Conservation (phyloP, 2,888 invertebrate species). For the Sipha maydis region DNA sequence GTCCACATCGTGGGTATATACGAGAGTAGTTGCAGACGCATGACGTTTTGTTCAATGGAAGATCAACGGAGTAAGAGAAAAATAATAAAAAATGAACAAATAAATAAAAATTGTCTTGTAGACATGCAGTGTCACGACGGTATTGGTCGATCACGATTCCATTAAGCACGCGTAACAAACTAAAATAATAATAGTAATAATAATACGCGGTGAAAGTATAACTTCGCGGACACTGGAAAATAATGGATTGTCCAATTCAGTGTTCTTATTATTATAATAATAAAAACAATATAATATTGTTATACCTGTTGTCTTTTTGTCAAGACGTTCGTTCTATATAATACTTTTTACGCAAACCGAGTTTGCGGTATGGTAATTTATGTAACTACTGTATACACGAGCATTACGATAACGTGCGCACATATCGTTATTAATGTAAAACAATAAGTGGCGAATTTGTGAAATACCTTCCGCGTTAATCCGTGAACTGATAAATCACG, state of each 20-base stretch:
- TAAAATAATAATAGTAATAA: constrained; percentile 20
- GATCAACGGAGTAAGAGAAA: constrained; percentile 4
- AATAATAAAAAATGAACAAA: neutral
- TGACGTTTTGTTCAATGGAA: neutral
- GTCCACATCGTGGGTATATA: neutral
- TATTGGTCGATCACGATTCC: constrained; percentile 59
- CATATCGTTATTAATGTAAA: neutral
- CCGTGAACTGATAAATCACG: constrained; percentile 43
- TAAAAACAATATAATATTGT: no score
- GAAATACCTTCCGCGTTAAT: neutral
- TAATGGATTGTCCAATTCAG: constrained; percentile 24
- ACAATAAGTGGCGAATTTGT: neutral
- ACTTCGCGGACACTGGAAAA: neutral
- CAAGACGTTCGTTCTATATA: neutral
- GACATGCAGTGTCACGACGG: constrained; percentile 33
- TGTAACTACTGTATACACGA: neutral
- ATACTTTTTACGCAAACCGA: neutral
- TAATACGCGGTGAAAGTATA: constrained; percentile 39
- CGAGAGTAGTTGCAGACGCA: neutral
- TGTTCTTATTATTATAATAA: neutral
- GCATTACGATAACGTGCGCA: neutral
- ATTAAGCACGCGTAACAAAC: constrained; percentile 49
- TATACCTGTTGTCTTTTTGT: neutral
- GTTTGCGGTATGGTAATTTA: neutral
- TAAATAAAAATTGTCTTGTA: neutral